A percentile compares a stretch with the other conserved stretches of the same genome.
These are phyloP conservation scores for Pelagia noctiluca DNA, from an alignment of 30 jellyfish, hydroid and myxozoan species.

Conservation along the genomic window DNA sequence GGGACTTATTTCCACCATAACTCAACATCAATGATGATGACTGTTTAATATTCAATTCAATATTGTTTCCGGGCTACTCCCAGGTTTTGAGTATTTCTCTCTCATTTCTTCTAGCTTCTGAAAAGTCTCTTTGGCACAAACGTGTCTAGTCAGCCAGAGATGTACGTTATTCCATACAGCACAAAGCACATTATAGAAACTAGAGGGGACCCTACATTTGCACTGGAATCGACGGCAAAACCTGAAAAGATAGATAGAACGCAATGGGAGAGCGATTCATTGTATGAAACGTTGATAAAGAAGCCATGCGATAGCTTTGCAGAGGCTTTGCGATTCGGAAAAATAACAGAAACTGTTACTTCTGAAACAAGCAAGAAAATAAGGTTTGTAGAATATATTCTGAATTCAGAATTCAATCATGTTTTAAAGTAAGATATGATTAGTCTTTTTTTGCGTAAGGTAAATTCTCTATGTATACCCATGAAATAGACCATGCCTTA, in stretches of 20 bases:
- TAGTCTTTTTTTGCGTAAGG: no score
- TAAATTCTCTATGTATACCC: no score
- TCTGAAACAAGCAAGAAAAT: slow-evolving; percentile 47
- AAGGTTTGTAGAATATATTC: slow-evolving; percentile 55
- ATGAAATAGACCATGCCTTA: no score
- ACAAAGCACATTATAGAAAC: slow-evolving; percentile 84
- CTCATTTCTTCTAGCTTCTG: slow-evolving; percentile 57
- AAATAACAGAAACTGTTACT: slow-evolving; percentile 25
- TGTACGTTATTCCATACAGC: slow-evolving; percentile 83
- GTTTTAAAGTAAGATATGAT: no score
- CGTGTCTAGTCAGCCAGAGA: slow-evolving; percentile 95
- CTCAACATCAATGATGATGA: no score
- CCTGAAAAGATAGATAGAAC: slow-evolving; percentile 35
- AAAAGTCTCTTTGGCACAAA: slow-evolving; percentile 96
- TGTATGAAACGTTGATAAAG: slow-evolving; percentile 45
- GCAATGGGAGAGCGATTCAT: slow-evolving; percentile 10
- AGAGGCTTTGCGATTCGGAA: slow-evolving; percentile 49
- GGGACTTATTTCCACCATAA: no score
- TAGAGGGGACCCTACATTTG: slow-evolving; percentile 86
- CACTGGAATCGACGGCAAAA: slow-evolving; percentile 31
- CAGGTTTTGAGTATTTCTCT: not conserved
- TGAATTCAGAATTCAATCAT: no score
- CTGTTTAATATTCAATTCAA: no score
- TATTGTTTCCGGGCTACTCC: not conserved
- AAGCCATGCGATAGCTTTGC: slow-evolving; percentile 46